phyloP scores from a whole-genome alignment of 2,888 invertebrate genomes.

The Lacanobia oleracea region DNA sequence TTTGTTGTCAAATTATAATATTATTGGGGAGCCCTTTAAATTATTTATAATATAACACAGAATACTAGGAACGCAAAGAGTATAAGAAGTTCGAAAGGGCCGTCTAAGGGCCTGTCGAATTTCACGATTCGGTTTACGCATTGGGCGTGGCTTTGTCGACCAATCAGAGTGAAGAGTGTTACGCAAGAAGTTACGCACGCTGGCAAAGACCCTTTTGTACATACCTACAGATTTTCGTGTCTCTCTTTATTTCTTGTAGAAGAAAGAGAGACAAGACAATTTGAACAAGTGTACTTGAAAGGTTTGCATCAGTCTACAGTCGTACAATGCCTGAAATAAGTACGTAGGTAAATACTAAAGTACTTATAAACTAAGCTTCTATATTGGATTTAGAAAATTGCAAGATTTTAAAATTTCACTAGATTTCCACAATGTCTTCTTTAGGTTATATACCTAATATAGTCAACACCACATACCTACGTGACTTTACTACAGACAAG shows the following conservation, averaged over 20 bases:
- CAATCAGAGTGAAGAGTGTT: slow-evolving; percentile 81
- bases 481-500: background rate
- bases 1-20: slow-evolving; percentile 78
- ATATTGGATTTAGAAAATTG: background rate
- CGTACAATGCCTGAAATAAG: background rate
- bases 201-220: slow-evolving; percentile 70
- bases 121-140: slow-evolving; percentile 87
- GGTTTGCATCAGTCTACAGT: slow-evolving; percentile 6
- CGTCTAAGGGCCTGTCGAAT: slow-evolving; percentile 84
- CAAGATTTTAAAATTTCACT: background rate
- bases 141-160: slow-evolving; percentile 85
- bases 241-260: slow-evolving; percentile 51
- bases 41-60: slow-evolving; percentile 91
- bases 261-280: slow-evolving; percentile 58
- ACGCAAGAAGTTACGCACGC: slow-evolving; percentile 86
- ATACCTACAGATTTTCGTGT: slow-evolving; percentile 60
- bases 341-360: background rate
- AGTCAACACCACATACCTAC: background rate
- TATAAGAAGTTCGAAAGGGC: slow-evolving; percentile 85
- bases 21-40: slow-evolving; percentile 87
- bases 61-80: slow-evolving; percentile 85
- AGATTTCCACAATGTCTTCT: background rate
- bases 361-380: background rate
- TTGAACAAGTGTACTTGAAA: slow-evolving; percentile 39
- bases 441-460: background rate